Evolutionary conservation across 2,888 invertebrate species (phyloP).

Genomic region (Aromia moschata): DNA sequence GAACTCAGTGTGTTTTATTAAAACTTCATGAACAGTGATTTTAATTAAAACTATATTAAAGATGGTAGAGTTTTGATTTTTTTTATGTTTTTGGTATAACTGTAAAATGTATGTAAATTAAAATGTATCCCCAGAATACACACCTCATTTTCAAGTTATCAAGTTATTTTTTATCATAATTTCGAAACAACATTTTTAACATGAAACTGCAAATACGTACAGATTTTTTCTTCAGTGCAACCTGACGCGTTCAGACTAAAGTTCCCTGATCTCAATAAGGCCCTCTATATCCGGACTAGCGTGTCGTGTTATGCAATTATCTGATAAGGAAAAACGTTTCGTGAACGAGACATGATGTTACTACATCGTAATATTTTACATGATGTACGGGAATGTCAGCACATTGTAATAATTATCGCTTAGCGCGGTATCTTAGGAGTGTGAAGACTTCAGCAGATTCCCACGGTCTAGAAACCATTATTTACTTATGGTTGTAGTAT

Average conservation of each 20-base stretch:
- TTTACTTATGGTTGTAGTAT: slow-evolving; percentile 33
- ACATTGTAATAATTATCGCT: slow-evolving; percentile 34
- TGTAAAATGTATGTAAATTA: too few species aligned
- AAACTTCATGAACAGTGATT: too few species aligned
- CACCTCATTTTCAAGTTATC: too few species aligned
- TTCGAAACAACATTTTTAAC: too few species aligned
- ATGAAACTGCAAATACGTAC: too few species aligned
- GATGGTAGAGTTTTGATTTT: too few species aligned
- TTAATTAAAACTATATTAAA: too few species aligned
- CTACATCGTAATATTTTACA: slow-evolving; percentile 31
- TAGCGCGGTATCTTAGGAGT: slow-evolving; percentile 34
- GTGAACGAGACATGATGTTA: slow-evolving; percentile 30
- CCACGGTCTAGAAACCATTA: slow-evolving; percentile 45
- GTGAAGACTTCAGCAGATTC: slow-evolving; percentile 47
- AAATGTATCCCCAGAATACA: too few species aligned
- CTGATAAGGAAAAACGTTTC: slow-evolving; percentile 36
- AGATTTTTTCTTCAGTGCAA: background rate
- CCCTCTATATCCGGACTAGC: slow-evolving; percentile 36
- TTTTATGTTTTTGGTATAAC: too few species aligned
- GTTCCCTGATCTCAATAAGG: background rate
- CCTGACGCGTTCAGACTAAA: background rate
- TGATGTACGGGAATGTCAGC: slow-evolving; percentile 32
- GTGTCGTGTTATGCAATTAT: slow-evolving; percentile 26
- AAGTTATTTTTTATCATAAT: too few species aligned
- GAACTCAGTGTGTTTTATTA: too few species aligned